Percentiles rank a stretch among this genome's conserved stretches.
These are phyloP conservation scores for Palythoa grandiflora DNA, from an alignment of 92 coral and sea anemone genomes.

Conservation along the genomic window DNA sequence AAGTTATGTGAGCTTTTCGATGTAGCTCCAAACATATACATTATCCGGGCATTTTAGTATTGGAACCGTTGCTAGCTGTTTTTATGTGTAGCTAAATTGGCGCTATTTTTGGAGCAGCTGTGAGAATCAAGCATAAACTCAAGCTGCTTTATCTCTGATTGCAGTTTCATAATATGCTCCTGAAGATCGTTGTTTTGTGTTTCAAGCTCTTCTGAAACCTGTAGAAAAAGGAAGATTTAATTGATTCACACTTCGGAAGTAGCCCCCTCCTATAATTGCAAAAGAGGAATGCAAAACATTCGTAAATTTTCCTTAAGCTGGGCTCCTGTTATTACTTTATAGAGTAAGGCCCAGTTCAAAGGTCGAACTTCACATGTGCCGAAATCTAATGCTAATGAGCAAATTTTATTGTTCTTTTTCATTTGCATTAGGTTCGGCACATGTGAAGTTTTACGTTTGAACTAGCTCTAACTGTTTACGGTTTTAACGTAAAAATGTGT, in stretches of 20 bases:
- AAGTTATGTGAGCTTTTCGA: constrained; percentile 25
- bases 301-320: too few species aligned
- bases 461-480: too few species aligned
- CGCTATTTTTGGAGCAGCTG: constrained; percentile 81
- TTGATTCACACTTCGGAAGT: background rate
- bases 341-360: too few species aligned
- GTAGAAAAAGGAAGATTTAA: background rate
- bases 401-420: too few species aligned
- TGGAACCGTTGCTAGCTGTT: constrained; percentile 45
- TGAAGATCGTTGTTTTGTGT: constrained; percentile 88
- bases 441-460: too few species aligned
- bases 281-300: too few species aligned
- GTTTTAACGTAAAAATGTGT: too few species aligned
- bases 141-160: constrained; percentile 90
- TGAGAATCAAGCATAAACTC: constrained; percentile 97
- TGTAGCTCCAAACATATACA: constrained; percentile 11
- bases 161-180: constrained; percentile 90
- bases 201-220: constrained; percentile 96
- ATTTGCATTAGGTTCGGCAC: too few species aligned
- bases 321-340: too few species aligned
- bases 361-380: too few species aligned
- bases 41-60: constrained; percentile 42
- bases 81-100: constrained; percentile 31
- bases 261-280: too few species aligned
- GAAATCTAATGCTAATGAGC: too few species aligned